Base-by-base conservation (phyloP, 2,888 invertebrate genomes). In the Agrotis puta region DNA sequence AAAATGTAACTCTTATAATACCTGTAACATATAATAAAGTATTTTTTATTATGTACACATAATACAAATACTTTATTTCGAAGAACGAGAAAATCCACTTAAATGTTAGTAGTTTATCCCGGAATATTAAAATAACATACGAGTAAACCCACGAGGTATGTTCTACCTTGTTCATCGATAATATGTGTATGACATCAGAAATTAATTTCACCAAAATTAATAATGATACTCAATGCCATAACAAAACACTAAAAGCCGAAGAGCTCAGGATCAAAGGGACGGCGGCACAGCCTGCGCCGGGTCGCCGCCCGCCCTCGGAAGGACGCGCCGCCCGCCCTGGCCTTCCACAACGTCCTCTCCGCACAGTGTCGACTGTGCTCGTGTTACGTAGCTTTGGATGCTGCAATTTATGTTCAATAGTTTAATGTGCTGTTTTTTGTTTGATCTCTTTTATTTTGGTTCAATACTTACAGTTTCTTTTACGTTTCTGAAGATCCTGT, bases 291-390 rank as follows among this genome's bases (percentile, higher is more conserved):
- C 22, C 71, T 45, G 59, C 43, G 54, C 47, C 58, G 65, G 86
- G 82, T 85, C 75, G 80, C 64, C 83, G 86, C 72, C 83, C 88
- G 86, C 84, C 88, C 83, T 86, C 68, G 80, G 87, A 87, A 87
- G 87, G 88, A 86, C 88, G 81, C 79, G 68, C 78, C 88, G 88
- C 79, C 88, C 87, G 82, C 84, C 87, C 84, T 84, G 65, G 76
- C 77, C 81, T 85, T 85, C 83, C 84, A 83, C 72, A 33, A 33
- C 56, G 56, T 56, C 79, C 82, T 79, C 71, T 70, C 74, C 39
- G 75, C 56, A 75, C 67, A 67, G 61, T 27, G 22, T 22, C n/a
- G 1, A 59, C 20, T 61, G 50, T 16, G 22, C 0, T 5, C 18
- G 14, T 33, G 47, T 77, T 77, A 64, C 57, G 72, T 81, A 33